These are phyloP conservation scores for Lepus timidus DNA, from an alignment of 2,113 vertebrate species.

Conservation along the genomic window DNA sequence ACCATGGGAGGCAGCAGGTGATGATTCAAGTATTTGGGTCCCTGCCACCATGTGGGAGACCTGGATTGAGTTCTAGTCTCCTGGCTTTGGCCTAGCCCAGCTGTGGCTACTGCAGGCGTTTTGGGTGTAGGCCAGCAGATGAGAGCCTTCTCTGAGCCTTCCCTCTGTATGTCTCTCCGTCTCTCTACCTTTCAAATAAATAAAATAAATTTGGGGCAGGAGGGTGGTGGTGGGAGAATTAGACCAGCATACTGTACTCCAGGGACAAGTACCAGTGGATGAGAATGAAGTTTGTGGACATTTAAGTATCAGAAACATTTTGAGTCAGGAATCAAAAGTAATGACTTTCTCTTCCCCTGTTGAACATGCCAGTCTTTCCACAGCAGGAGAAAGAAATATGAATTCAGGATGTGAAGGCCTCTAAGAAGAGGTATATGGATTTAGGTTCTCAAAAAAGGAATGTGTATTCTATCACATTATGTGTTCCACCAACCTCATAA, in stretches of 20 bases:
- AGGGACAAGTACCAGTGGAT: not conserved
- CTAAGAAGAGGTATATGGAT: not conserved
- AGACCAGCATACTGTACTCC: not conserved
- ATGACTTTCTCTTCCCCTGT: not conserved
- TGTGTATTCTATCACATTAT: not conserved
- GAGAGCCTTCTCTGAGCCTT: no score
- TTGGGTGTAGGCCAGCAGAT: no score
- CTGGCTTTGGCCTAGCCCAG: no score
- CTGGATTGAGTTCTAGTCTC: no score
- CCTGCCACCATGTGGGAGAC: no score
- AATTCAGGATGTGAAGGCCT: not conserved
- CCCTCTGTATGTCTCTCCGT: no score
- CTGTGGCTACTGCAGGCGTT: no score
- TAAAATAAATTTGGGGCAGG: no score
- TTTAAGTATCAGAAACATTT: constrained; percentile 42
- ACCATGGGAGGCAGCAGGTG: no score
- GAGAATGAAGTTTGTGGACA: not conserved
- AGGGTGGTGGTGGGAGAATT: no score
- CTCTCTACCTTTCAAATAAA: no score
- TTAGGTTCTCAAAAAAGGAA: not conserved
- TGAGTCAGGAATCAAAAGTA: constrained; percentile 9
- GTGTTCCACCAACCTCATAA: not conserved
- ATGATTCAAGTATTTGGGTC: no score
- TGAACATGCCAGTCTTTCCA: not conserved
- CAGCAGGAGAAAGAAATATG: not conserved